Conservation (phyloP, 2,888 invertebrate genomes). For the Eristalis tenax region DNA sequence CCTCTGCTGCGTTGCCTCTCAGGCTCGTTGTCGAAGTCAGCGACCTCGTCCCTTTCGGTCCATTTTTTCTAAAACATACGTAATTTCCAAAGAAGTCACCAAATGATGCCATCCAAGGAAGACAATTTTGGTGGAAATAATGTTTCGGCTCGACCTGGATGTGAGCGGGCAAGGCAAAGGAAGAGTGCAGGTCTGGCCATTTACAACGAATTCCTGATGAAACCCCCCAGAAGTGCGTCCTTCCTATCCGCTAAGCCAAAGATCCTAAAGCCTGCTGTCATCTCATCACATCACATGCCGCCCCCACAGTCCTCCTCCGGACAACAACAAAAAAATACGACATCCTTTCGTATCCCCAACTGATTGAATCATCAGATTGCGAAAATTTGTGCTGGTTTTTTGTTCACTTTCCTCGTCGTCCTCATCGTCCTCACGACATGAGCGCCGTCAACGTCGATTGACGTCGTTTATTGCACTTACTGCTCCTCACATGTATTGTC, state of each 20-base stretch:
- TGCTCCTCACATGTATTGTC: neutral
- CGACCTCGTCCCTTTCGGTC: too few relatives aligned
- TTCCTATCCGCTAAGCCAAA: neutral
- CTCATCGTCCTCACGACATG: neutral
- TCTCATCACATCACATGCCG: neutral
- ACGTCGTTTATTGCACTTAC: constrained; percentile 6
- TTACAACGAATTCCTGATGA: too few relatives aligned
- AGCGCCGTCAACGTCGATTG: neutral
- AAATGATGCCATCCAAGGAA: too few relatives aligned
- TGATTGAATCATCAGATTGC: neutral
- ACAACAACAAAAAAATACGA: neutral
- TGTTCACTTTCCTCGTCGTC: neutral
- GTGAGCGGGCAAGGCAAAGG: too few relatives aligned
- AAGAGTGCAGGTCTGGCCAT: too few relatives aligned
- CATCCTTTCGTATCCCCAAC: neutral
- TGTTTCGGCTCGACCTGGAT: too few relatives aligned
- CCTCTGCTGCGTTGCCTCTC: too few relatives aligned
- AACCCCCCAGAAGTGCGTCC: too few relatives aligned
- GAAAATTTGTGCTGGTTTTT: neutral
- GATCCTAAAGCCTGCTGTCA: neutral
- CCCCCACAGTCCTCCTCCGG: neutral
- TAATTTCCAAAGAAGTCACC: too few relatives aligned
- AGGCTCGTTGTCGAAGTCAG: too few relatives aligned
- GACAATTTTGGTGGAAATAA: too few relatives aligned
- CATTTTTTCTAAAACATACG: too few relatives aligned